phyloP scores from a whole-genome alignment of 2,888 invertebrate species.

The Ornithoptera priamus region DNA sequence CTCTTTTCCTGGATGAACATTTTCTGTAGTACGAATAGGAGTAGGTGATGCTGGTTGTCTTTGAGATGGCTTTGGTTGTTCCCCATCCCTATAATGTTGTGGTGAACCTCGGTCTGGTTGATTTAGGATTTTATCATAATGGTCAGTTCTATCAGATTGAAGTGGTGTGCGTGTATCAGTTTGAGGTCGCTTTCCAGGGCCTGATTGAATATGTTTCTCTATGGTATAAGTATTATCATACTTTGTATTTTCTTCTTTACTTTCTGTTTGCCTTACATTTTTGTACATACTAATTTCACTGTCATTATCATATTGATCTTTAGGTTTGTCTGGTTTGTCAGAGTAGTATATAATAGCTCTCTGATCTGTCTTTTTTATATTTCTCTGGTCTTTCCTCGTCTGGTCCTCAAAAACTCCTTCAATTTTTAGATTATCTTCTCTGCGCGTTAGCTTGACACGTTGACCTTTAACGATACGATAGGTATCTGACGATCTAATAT shows the following conservation, averaged over 20 bases:
- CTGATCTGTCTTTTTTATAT: constrained; percentile 76
- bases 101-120: constrained; percentile 27
- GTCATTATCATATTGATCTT: constrained; percentile 12
- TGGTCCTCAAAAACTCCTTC: constrained; percentile 83
- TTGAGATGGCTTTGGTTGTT: neutral
- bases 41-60: constrained; percentile 52
- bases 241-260: constrained; percentile 9
- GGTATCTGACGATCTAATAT: constrained; percentile 75
- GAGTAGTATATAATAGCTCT: constrained; percentile 77
- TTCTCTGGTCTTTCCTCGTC: constrained; percentile 80
- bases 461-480: constrained; percentile 78
- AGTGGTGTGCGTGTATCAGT: neutral
- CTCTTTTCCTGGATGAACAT: constrained; percentile 75
- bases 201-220: neutral
- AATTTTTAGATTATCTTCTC: constrained; percentile 81
- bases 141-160: neutral
- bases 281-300: neutral
- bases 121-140: constrained; percentile 11
- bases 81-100: constrained; percentile 13
- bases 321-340: constrained; percentile 65
- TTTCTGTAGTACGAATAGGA: constrained; percentile 65
- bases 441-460: constrained; percentile 74
- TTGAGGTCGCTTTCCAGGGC: neutral
- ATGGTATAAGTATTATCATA: neutral
- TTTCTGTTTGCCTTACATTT: constrained; percentile 2